Evolutionary conservation across 2,888 invertebrate genomes (phyloP).

Genomic region (Caradrina clavipalpis): DNA sequence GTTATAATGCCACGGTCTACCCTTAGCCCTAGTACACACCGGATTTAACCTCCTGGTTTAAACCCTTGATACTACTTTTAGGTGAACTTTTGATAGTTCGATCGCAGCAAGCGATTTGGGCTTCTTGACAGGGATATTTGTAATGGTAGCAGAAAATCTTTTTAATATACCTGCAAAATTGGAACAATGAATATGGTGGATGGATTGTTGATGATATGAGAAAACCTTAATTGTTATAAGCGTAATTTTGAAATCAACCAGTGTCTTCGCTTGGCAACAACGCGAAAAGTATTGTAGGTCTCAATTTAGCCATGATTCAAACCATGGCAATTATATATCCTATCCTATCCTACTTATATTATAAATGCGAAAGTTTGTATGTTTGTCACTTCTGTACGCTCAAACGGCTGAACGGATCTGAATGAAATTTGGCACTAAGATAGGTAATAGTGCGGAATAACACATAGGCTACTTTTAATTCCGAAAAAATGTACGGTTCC

Average conservation of each 20-base stretch:
- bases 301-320: background rate
- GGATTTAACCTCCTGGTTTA: conserved; percentile 65
- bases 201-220: conserved; percentile 13
- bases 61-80: conserved; percentile 88
- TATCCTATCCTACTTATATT: too few species aligned
- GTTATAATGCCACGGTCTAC: conserved; percentile 78
- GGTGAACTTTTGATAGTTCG: conserved; percentile 78
- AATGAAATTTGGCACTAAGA: too few species aligned
- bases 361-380: too few species aligned
- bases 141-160: conserved; percentile 59
- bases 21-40: conserved; percentile 86
- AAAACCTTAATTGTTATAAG: background rate
- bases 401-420: too few species aligned
- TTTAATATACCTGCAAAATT: conserved; percentile 82
- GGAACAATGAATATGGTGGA: conserved; percentile 57
- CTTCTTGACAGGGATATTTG: conserved; percentile 85
- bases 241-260: conserved; percentile 48
- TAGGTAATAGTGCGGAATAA: too few species aligned
- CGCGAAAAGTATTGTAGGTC: too few species aligned
- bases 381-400: too few species aligned
- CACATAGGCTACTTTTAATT: too few species aligned
- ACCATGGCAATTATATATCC: too few species aligned
- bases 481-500: too few species aligned
- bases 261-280: conserved; percentile 24
- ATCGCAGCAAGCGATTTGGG: conserved; percentile 78